Evolutionary conservation across 1,140 invertebrate genomes (phyloP).

Genomic region (Calliphora vicina): DNA sequence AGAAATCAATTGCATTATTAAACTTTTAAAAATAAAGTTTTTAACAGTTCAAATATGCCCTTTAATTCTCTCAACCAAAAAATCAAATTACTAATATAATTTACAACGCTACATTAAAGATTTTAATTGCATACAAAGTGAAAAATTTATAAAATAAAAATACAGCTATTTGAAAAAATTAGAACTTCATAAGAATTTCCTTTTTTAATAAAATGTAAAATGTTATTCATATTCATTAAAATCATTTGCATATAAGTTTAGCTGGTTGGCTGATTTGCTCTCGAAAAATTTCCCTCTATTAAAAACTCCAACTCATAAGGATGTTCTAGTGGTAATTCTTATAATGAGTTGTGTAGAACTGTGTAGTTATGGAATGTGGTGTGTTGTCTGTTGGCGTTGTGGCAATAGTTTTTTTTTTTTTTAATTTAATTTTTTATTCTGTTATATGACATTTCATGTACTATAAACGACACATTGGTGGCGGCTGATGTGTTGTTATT

Average conservation of each 20-base stretch:
- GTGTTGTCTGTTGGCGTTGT: neutral
- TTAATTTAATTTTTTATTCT: neutral
- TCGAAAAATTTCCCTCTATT: neutral
- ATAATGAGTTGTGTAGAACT: neutral
- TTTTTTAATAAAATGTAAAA: neutral
- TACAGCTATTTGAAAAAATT: neutral
- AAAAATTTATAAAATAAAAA: no score
- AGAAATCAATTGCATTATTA: no score
- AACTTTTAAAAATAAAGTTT: no score
- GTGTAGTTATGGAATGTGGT: neutral
- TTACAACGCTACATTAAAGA: neutral
- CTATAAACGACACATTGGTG: neutral
- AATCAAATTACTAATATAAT: no score
- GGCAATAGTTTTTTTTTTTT: neutral
- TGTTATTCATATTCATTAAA: neutral
- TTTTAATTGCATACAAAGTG: neutral
- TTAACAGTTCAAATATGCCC: no score
- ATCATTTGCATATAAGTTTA: neutral
- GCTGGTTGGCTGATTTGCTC: neutral
- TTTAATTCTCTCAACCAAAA: no score
- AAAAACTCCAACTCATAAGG: neutral
- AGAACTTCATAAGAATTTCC: neutral
- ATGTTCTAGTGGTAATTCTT: neutral
- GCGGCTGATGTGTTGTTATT: conserved; percentile 3
- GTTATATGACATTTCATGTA: neutral